Percentiles rank a stretch among this genome's conserved stretches.
These are phyloP conservation scores for Brevimyrus niger DNA, from an alignment of 2,113 vertebrate species.

Conservation along the genomic window DNA sequence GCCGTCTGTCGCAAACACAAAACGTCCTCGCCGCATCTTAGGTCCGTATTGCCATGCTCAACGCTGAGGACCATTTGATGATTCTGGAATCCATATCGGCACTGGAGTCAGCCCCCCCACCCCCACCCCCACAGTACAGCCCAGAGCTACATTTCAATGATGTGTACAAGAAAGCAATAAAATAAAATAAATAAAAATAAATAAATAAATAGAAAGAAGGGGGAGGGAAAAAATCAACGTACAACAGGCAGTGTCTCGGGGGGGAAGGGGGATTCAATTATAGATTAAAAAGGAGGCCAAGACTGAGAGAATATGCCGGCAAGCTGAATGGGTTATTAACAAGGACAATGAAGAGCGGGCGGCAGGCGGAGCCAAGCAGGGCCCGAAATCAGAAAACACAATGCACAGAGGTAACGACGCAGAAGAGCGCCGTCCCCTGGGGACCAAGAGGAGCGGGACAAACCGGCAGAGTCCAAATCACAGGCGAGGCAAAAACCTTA, in stretches of 20 bases:
- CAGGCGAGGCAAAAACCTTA: background rate
- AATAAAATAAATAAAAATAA: background rate
- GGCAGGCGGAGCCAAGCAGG: background rate
- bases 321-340: background rate
- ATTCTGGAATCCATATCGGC: background rate
- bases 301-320: background rate
- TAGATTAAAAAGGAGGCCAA: conserved; percentile 5
- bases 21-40: background rate
- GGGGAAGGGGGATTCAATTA: background rate
- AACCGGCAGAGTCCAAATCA: background rate
- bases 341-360: background rate
- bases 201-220: background rate
- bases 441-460: background rate
- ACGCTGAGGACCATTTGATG: background rate
- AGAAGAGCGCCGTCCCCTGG: background rate
- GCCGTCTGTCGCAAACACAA: background rate
- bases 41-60: background rate
- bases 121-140: background rate
- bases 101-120: background rate
- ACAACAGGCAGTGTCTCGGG: background rate
- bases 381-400: background rate
- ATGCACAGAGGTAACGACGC: background rate
- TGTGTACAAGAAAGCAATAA: background rate
- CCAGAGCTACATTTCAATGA: background rate
- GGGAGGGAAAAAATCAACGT: background rate